phyloP scores from a whole-genome alignment of 1,140 invertebrate species.

The Octopus sinensis region DNA sequence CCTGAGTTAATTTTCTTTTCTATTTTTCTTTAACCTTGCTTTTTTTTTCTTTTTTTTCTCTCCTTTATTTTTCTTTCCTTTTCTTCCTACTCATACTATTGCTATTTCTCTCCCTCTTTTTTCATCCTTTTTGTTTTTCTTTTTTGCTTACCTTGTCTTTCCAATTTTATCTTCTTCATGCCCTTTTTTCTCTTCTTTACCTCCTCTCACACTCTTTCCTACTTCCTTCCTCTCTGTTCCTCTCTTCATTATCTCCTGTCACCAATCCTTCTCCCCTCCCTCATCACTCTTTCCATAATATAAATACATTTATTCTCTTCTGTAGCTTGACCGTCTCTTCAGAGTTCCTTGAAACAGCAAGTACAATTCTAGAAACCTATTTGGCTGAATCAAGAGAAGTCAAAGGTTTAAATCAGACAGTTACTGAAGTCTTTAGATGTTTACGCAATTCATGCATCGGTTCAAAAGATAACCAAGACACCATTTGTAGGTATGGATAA shows the following conservation, averaged over 20 bases:
- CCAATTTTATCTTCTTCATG: neutral
- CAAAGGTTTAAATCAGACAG: neutral
- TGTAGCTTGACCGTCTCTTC: neutral
- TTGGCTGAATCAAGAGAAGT: conserved; percentile 5
- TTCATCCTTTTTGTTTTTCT: neutral
- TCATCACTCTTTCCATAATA: conserved; percentile 1
- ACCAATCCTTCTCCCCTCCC: neutral
- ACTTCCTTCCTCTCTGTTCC: neutral
- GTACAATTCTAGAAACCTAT: neutral
- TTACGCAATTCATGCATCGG: neutral
- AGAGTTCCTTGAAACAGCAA: neutral
- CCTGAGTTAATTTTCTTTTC: neutral
- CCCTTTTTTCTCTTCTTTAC: neutral
- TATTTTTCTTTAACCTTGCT: neutral
- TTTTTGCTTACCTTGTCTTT: neutral
- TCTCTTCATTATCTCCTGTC: neutral
- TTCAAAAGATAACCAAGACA: conserved; percentile 4
- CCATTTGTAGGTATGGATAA: neutral
- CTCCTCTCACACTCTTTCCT: neutral
- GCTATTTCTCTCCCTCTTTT: neutral
- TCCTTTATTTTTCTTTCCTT: neutral
- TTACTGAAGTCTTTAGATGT: neutral
- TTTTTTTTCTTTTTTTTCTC: neutral
- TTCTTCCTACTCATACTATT: conserved; percentile 4
- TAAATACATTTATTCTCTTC: neutral